Percentiles rank a stretch among this genome's conserved stretches.
Conservation (phyloP, 64 coral and sea anemone genomes). For the Anthopleura sola region DNA sequence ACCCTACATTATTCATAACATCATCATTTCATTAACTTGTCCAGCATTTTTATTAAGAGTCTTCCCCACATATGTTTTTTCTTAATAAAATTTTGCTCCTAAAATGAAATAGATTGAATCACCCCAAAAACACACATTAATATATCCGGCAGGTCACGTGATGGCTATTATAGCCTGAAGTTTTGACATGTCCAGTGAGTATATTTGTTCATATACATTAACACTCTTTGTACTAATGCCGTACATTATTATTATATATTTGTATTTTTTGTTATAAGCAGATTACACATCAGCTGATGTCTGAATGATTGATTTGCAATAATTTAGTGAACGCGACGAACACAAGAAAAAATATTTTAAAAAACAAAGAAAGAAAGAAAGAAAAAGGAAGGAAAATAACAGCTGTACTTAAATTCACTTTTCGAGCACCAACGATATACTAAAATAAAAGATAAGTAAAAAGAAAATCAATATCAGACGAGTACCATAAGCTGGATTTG, state of each 20-base stretch:
- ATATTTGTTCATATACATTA: constrained; percentile 7
- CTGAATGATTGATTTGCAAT: not conserved
- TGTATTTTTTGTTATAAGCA: not conserved
- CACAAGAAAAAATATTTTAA: not conserved
- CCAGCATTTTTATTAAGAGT: not conserved
- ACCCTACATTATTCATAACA: not conserved
- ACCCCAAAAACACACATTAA: not conserved
- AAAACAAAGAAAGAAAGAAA: no score
- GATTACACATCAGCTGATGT: not conserved
- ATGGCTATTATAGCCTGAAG: not conserved
- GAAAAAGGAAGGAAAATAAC: not conserved
- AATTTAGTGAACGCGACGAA: not conserved
- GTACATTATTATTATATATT: not conserved
- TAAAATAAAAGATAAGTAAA: constrained; percentile 13
- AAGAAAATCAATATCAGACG: not conserved
- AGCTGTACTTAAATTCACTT: not conserved
- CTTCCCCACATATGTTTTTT: not conserved
- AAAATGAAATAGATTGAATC: not conserved
- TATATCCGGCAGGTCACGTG: not conserved
- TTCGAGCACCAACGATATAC: not conserved
- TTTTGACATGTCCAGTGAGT: not conserved
- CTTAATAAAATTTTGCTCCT: not conserved
- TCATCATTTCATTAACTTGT: not conserved
- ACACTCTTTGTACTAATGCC: not conserved
- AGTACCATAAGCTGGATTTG: no score